Evolutionary conservation across 1,140 invertebrate species (phyloP).

Genomic region (Drosophila lowei): DNA sequence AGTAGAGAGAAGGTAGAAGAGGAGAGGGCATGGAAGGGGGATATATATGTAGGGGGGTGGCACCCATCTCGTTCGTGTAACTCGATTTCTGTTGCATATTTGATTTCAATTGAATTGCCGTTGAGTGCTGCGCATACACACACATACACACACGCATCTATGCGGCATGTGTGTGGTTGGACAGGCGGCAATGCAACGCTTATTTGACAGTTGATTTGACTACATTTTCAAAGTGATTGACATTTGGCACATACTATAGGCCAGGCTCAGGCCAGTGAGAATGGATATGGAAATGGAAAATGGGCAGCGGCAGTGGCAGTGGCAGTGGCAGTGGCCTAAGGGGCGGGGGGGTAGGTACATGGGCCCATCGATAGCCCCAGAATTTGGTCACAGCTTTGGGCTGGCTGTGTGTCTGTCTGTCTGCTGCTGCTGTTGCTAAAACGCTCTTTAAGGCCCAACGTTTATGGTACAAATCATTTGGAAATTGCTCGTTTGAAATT

Average conservation of each 20-base stretch:
- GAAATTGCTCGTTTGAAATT: constrained; percentile 42
- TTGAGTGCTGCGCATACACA: constrained; percentile 68
- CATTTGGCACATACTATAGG: constrained; percentile 67
- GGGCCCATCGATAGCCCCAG: neutral
- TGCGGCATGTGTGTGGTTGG: constrained; percentile 1
- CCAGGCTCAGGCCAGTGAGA: constrained; percentile 13
- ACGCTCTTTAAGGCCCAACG: constrained; percentile 8
- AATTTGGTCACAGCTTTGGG: constrained; percentile 12
- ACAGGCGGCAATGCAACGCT: constrained; percentile 58
- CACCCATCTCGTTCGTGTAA: constrained; percentile 60
- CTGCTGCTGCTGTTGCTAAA: too few relatives aligned
- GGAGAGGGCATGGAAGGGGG: too few relatives aligned
- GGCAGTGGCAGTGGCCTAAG: constrained; percentile 32
- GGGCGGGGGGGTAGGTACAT: neutral
- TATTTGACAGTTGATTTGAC: constrained; percentile 80
- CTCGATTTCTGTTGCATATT: constrained; percentile 80
- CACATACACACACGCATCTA: constrained; percentile 17
- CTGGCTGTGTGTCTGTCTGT: neutral
- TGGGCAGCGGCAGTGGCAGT: constrained; percentile 24
- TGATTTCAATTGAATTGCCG: constrained; percentile 79
- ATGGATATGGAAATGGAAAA: constrained; percentile 11
- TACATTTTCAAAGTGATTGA: constrained; percentile 78
- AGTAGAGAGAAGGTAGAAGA: neutral
- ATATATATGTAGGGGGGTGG: constrained; percentile 2
- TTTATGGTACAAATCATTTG: constrained; percentile 42